Percentiles rank a stretch among this genome's conserved stretches.
Conservation (phyloP, 2,888 invertebrate species). For the Orthosia cruda region DNA sequence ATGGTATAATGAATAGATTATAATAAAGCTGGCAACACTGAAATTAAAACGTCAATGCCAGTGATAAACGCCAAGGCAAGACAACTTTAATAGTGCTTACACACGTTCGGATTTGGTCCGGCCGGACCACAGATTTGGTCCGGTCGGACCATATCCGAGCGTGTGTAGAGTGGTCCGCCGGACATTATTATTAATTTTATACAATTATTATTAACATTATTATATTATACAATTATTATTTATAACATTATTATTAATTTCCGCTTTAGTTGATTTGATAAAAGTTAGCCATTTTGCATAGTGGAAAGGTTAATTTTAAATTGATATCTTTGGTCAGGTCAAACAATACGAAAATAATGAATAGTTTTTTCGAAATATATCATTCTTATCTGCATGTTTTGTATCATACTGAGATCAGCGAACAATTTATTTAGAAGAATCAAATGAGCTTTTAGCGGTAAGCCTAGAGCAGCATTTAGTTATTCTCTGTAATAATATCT, state of each 20-base stretch:
- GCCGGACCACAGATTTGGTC: too few species aligned
- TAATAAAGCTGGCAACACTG: not conserved
- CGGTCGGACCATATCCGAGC: too few species aligned
- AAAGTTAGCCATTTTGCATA: not conserved
- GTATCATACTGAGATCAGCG: constrained; percentile 29
- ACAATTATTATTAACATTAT: too few species aligned
- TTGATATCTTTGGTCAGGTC: not conserved
- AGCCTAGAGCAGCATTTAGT: constrained; percentile 4
- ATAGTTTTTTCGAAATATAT: constrained; percentile 20
- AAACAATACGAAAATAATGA: constrained; percentile 17
- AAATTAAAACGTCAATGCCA: too few species aligned
- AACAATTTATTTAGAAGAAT: constrained; percentile 45
- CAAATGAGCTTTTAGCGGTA: constrained; percentile 29
- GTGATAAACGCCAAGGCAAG: not conserved
- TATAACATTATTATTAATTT: too few species aligned
- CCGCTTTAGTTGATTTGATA: not conserved
- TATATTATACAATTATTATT: too few species aligned
- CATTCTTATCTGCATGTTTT: constrained; percentile 11
- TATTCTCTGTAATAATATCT: not conserved
- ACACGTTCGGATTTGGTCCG: too few species aligned
- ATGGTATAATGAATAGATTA: too few species aligned
- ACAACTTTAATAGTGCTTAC: too few species aligned
- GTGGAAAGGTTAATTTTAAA: not conserved
- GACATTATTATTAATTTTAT: too few species aligned
- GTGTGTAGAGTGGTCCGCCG: too few species aligned